Percentiles rank a stretch among this genome's conserved stretches.
phyloP scores from a whole-genome alignment of 2,797 vertebrate species.

The Cetoscarus ocellatus region DNA sequence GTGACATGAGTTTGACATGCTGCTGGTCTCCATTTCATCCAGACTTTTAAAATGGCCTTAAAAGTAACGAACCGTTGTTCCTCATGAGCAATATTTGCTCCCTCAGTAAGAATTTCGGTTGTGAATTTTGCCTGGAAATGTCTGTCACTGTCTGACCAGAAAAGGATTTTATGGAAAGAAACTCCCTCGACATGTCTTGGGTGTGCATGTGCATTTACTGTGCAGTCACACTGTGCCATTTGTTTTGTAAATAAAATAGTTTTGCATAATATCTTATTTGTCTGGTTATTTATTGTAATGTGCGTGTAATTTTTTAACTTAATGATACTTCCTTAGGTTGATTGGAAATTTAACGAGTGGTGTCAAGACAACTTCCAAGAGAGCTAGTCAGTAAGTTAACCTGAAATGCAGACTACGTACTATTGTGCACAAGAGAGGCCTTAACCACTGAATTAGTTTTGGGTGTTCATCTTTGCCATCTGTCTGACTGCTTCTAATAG shows the following conservation, averaged over 20 bases:
- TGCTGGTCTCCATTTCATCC: conserved; percentile 83
- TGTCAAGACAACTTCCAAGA: no score
- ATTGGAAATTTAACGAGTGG: no score
- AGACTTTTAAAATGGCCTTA: conserved; percentile 91
- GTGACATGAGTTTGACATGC: conserved; percentile 82
- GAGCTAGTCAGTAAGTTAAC: no score
- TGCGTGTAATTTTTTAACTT: neutral
- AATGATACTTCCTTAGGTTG: no score
- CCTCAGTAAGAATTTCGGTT: conserved; percentile 82
- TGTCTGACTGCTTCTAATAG: no score
- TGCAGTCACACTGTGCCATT: conserved; percentile 95
- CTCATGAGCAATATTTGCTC: conserved; percentile 96
- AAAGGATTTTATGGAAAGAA: conserved; percentile 83
- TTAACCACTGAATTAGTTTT: no score
- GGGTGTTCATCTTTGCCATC: no score
- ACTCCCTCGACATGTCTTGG: conserved; percentile 87
- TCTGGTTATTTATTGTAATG: conserved; percentile 12
- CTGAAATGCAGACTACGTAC: no score
- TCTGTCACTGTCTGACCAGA: conserved; percentile 86
- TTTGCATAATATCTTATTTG: conserved; percentile 91
- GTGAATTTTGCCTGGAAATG: conserved; percentile 86
- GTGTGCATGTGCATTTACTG: conserved; percentile 92
- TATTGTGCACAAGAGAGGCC: no score
- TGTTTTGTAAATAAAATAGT: conserved; percentile 99
- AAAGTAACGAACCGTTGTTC: conserved; percentile 88